Conservation (phyloP, 2,113 vertebrate species). For the Suncus etruscus region DNA sequence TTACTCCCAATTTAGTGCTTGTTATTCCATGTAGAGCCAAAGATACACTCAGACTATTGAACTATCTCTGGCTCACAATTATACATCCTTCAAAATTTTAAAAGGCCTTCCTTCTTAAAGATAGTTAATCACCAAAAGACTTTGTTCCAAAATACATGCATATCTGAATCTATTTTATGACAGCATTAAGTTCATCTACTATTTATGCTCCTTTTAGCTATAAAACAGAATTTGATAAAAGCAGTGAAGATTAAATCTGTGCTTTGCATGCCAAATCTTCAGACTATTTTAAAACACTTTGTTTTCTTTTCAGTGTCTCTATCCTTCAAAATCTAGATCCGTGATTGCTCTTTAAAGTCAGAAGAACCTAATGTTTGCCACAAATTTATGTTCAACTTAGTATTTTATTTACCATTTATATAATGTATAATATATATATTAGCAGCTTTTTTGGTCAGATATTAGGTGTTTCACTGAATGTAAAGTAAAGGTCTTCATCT, state of each 20-base stretch:
- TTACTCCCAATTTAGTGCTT: too few species aligned
- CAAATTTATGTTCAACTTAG: not conserved
- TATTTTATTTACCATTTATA: not conserved
- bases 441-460: not conserved
- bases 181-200: not conserved
- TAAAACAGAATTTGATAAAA: conserved; percentile 35
- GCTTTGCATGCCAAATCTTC: not conserved
- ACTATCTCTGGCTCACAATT: too few species aligned
- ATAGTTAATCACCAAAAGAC: not conserved
- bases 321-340: not conserved
- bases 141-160: not conserved
- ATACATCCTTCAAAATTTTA: not conserved
- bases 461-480: not conserved
- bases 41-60: too few species aligned
- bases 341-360: not conserved
- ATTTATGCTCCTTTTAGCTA: not conserved
- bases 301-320: not conserved
- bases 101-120: not conserved
- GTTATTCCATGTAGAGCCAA: too few species aligned
- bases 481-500: not conserved
- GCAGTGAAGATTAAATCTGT: conserved; percentile 41
- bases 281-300: not conserved
- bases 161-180: not conserved
- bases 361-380: not conserved
- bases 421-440: not conserved